Base-by-base conservation (phyloP, 30 jellyfish, hydroid and myxozoan species). In the Chironex yamaguchii region DNA sequence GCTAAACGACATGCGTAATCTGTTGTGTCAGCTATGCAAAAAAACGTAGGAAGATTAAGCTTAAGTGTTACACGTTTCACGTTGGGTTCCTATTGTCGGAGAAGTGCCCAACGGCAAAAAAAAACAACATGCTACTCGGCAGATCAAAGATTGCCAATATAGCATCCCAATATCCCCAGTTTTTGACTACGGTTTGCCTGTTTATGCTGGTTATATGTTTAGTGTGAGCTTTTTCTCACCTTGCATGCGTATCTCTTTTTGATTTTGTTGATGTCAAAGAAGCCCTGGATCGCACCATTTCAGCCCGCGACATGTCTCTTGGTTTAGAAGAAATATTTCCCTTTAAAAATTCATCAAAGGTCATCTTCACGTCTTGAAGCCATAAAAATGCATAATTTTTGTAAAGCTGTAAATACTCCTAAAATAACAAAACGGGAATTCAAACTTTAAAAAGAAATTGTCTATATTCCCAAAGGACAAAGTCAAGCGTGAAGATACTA, bases 321-420 rank as follows among this genome's bases (percentile, higher is more conserved):
- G 92, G 75, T 35, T 88, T 66, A 1, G 89, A 76, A 77, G 87
- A 62, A 67, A 90, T 83, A 75, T 84, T 90, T 24, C 97, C 97
- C 26, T 69, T 67, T 21, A 90, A 65, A 67, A 90, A 90, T 58
- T 90, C 97, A 21, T 84, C 92, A 64, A 90, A 90, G 0, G 96
- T 84, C 50, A 77, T 26, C 33, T 84, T 82, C 31, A 90, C 96
- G 58, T 90, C 97, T 84, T 90, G 97, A 68, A 87, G 34, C 97
- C 97, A 90, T n/a, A 90, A 84, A 66, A 90, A 90, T 9, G 96
- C 97, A 34, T 68, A 90, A 42, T 90, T 94, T 71, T 68, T 82
- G 81, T 71, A 86, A 11, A 69, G 30, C 4, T 86, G 90, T 78
- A 86, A 54, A 36, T 86, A 86, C 49, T 66, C 67, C 96, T 86